Base-by-base conservation (phyloP, 92 coral and sea anemone species). In the Porites rus region DNA sequence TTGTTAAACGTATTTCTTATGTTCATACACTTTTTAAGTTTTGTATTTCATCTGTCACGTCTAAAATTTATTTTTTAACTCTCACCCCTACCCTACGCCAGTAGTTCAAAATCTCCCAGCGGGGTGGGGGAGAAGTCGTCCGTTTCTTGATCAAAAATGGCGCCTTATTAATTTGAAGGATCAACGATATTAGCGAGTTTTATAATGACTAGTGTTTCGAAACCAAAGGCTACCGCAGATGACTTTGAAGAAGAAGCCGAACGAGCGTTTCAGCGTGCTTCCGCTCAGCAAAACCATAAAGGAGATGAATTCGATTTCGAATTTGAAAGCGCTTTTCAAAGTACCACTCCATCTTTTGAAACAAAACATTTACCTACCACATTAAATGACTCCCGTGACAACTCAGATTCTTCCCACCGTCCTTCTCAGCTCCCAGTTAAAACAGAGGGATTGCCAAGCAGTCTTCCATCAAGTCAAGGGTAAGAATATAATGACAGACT, bases 381-480 rank as follows among this genome's bases (percentile, higher is more conserved):
- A 61, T 38, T 69, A 7, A 56, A 31, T 58, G 56, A 22, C 66
- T 8, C 77, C 46, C 7, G 67, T n/a, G 77, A 25, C 13, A 31
- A 0, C n/a, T 63, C 70, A 9, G 79, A 59, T 52, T 5, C 65
- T 62, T 74, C 78, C n/a, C 59, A 81, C 60, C 77, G 77, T 21
- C 87, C 72, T 46, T 8, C 64, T 74, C 78, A 63, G 31, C 80
- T 64, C 14, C 90, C 86, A 69, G 74, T 90, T 0, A 90, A 85
- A 54, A 85, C 90, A 56, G 83, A 90, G 43, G 87, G 84, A 6
- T 24, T 90, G 18, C 90, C 93, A 51, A 86, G 89, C 16, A 86
- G 84, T 81, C 56, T 81, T 58, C 90, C 93, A 2, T 90, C 93
- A 5, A 85, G 93, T 68, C 73, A 76, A 68, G 93, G 93, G 90